Evolutionary conservation across 2,113 vertebrate genomes (phyloP).

Genomic region (Rhinolophus sinicus): DNA sequence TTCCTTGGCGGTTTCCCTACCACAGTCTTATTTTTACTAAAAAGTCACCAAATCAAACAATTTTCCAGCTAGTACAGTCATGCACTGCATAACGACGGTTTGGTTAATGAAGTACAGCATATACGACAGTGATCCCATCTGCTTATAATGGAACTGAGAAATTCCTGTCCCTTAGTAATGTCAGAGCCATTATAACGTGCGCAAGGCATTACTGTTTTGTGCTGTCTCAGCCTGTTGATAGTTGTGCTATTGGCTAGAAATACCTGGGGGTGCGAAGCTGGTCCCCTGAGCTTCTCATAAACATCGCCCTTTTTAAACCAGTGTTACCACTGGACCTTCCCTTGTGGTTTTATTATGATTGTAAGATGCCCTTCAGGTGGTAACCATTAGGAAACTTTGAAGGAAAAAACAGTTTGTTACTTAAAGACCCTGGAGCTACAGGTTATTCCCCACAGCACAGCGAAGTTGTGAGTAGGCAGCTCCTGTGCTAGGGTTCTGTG

Average conservation of each 20-base stretch:
- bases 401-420: too few relatives aligned
- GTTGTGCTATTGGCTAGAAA: not conserved
- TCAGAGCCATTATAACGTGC: not conserved
- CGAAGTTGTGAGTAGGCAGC: too few relatives aligned
- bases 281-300: not conserved
- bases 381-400: too few relatives aligned
- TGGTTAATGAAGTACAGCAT: not conserved
- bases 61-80: not conserved
- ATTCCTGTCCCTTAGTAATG: not conserved
- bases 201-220: not conserved
- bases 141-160: not conserved
- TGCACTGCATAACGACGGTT: not conserved
- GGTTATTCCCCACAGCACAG: not conserved
- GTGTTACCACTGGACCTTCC: too few relatives aligned
- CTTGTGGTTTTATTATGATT: too few relatives aligned
- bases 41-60: not conserved
- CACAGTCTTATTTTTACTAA: slow-evolving; percentile 22
- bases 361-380: too few relatives aligned
- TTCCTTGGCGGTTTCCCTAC: not conserved
- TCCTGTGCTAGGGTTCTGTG: not conserved
- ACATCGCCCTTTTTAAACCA: too few relatives aligned
- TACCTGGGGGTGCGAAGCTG: not conserved
- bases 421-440: too few relatives aligned
- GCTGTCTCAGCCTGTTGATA: not conserved
- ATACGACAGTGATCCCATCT: not conserved